phyloP scores from a whole-genome alignment of 2,113 vertebrate genomes.

The Neodontobutis hainanensis region DNA sequence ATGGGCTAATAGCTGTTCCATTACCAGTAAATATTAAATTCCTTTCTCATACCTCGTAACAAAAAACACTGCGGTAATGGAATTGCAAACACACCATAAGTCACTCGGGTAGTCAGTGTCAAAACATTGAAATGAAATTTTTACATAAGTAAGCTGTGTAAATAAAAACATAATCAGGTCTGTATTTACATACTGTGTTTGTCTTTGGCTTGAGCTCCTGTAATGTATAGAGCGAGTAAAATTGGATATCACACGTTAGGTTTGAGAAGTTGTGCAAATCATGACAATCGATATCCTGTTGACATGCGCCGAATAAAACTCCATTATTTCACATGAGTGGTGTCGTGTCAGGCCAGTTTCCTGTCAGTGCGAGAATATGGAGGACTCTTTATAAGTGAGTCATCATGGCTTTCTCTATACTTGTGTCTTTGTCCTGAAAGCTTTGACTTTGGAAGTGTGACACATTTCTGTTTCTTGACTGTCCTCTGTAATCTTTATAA shows the following conservation, averaged over 20 bases:
- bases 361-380: slow-evolving; percentile 13
- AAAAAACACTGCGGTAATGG: neutral
- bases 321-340: slow-evolving; percentile 24
- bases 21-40: slow-evolving; percentile 15
- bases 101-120: slow-evolving; percentile 14
- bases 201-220: slow-evolving; percentile 15
- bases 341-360: slow-evolving; percentile 5
- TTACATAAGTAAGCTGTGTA: slow-evolving; percentile 3
- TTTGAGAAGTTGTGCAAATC: neutral
- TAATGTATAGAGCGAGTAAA: slow-evolving; percentile 9
- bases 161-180: slow-evolving; percentile 19
- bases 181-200: slow-evolving; percentile 10
- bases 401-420: slow-evolving; percentile 5
- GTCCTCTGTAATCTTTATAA: slow-evolving; percentile 36
- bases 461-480: slow-evolving; percentile 13
- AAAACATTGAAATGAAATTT: slow-evolving; percentile 12
- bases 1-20: slow-evolving; percentile 18
- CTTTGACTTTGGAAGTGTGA: slow-evolving; percentile 16
- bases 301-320: slow-evolving; percentile 8
- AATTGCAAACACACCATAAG: slow-evolving; percentile 14
- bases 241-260: slow-evolving; percentile 2
- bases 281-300: slow-evolving; percentile 17
- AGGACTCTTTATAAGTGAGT: slow-evolving; percentile 36
- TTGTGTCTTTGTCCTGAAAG: slow-evolving; percentile 18
- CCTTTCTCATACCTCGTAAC: neutral